Conservation (phyloP, 30 jellyfish, hydroid and myxozoan species). For the Aurelia aurita complex sp. Pacific region DNA sequence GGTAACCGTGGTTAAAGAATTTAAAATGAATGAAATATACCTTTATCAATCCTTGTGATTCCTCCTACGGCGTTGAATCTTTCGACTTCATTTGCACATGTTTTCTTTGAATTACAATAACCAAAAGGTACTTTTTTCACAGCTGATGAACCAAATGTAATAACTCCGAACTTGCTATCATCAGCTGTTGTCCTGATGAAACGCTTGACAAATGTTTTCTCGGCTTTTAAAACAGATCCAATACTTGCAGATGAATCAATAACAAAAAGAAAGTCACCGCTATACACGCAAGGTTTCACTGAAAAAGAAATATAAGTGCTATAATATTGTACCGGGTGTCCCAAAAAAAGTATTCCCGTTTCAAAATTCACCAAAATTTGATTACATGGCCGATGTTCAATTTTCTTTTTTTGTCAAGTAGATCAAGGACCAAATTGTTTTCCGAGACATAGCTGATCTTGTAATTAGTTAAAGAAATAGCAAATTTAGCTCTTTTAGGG, state of each 20-base stretch:
- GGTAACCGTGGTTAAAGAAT: no score
- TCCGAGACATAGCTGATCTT: no score
- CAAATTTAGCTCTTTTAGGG: no score
- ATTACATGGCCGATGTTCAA: no score
- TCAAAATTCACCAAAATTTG: no score
- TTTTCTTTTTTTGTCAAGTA: no score
- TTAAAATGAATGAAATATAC: constrained; percentile 3
- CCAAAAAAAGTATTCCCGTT: no score
- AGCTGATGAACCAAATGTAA: constrained; percentile 47
- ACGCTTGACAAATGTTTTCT: constrained; percentile 42
- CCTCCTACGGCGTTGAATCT: constrained; percentile 38
- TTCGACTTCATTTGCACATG: constrained; percentile 2
- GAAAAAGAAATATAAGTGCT: neutral
- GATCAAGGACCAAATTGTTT: no score
- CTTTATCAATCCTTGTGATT: constrained; percentile 72
- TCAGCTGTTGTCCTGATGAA: constrained; percentile 27
- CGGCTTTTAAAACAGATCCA: constrained; percentile 9
- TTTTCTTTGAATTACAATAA: no score
- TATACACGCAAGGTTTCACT: constrained; percentile 58
- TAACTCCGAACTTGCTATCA: constrained; percentile 53
- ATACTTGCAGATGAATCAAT: constrained; percentile 71
- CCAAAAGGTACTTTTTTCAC: neutral
- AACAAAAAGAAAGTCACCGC: constrained; percentile 53
- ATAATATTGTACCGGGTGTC: no score
- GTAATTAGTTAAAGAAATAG: no score